These are phyloP conservation scores for Teleopsis dalmanni DNA, from an alignment of 1,140 invertebrate genomes.

Conservation along the genomic window DNA sequence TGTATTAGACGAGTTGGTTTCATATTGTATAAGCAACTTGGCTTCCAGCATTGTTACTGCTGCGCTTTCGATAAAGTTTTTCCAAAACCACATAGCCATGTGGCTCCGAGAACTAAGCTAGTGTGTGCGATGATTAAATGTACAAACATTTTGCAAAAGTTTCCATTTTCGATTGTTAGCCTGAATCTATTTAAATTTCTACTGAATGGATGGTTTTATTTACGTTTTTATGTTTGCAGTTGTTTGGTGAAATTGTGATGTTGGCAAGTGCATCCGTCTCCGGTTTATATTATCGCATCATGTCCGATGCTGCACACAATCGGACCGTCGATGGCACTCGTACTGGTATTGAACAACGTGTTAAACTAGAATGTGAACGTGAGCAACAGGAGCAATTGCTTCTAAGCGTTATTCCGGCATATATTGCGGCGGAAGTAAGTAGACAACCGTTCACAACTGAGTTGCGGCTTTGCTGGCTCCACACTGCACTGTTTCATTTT, in stretches of 20 bases:
- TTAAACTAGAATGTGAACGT: conserved; percentile 85
- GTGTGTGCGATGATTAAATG: too few relatives aligned
- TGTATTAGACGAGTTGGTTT: too few relatives aligned
- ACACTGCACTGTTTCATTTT: too few relatives aligned
- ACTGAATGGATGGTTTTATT: too few relatives aligned
- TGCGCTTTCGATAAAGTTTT: too few relatives aligned
- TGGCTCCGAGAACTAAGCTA: too few relatives aligned
- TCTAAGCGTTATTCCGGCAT: conserved; percentile 87
- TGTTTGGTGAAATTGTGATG: conserved; percentile 67
- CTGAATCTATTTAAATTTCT: too few relatives aligned
- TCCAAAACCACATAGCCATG: too few relatives aligned
- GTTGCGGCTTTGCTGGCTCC: too few relatives aligned
- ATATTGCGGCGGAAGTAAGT: conserved; percentile 80
- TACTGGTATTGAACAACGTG: conserved; percentile 83
- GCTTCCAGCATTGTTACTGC: too few relatives aligned
- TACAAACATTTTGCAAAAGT: background rate
- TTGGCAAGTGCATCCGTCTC: conserved; percentile 67
- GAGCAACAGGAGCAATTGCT: conserved; percentile 87
- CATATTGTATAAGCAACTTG: too few relatives aligned
- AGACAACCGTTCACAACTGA: too few relatives aligned
- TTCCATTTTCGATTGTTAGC: background rate
- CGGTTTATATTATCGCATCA: conserved; percentile 78
- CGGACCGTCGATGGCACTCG: conserved; percentile 80
- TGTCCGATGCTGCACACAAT: conserved; percentile 76
- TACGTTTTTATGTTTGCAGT: conserved; percentile 47